A percentile compares a stretch with the other conserved stretches of the same genome.
Conservation (phyloP, 2,888 invertebrate genomes). For the Drosophila tripunctata region DNA sequence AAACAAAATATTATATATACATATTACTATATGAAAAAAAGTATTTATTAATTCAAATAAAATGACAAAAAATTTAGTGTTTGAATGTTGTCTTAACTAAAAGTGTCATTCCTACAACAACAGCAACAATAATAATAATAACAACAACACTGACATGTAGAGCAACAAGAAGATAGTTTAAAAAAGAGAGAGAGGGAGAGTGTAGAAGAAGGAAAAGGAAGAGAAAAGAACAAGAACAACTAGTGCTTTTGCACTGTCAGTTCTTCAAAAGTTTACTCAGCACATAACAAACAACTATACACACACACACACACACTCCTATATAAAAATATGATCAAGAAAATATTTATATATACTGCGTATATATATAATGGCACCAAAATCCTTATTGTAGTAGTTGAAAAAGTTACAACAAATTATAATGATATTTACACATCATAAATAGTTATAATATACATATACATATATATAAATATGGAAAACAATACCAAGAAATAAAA, state of each 20-base stretch:
- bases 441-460: slow-evolving; percentile 49
- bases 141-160: slow-evolving; percentile 8
- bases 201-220: slow-evolving; percentile 19
- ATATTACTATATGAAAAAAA: slow-evolving; percentile 37
- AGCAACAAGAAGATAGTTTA: slow-evolving; percentile 19
- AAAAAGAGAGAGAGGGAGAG: too few relatives aligned
- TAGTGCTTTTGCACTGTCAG: slow-evolving; percentile 56
- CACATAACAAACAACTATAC: slow-evolving; percentile 16
- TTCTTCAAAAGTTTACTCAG: slow-evolving; percentile 31
- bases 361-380: slow-evolving; percentile 65
- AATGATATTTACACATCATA: slow-evolving; percentile 75
- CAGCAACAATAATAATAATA: background rate
- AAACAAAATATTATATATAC: slow-evolving; percentile 4
- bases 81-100: slow-evolving; percentile 62
- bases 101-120: slow-evolving; percentile 61
- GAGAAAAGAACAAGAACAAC: slow-evolving; percentile 13
- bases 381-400: slow-evolving; percentile 68
- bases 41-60: slow-evolving; percentile 41
- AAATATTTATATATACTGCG: slow-evolving; percentile 43
- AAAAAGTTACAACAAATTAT: slow-evolving; percentile 55
- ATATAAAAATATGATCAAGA: slow-evolving; percentile 26
- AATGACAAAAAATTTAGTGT: slow-evolving; percentile 54
- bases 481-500: slow-evolving; percentile 3
- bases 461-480: too few relatives aligned
- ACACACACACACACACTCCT: slow-evolving; percentile 6